Conservation (phyloP, 2,888 invertebrate genomes). For the Sphinx pinastri region DNA sequence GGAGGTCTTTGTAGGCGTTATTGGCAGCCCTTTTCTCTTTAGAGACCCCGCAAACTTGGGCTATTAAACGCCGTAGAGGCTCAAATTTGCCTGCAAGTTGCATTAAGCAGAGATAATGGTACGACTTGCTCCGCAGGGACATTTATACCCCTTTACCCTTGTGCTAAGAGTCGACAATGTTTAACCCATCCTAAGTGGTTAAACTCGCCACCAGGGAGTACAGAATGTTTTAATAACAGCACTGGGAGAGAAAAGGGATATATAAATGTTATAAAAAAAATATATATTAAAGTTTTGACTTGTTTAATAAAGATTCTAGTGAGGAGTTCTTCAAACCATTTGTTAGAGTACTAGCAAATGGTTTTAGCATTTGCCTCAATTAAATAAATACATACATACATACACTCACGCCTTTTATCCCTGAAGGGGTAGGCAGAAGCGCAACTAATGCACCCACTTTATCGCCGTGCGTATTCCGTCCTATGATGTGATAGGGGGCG, state of each 20-base stretch:
- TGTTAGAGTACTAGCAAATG: no score
- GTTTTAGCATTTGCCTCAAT: no score
- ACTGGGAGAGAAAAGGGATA: neutral
- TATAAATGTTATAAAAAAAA: neutral
- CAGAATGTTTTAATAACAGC: conserved; percentile 1
- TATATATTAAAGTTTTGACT: neutral
- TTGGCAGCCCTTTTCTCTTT: conserved; percentile 48
- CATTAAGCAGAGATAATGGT: conserved; percentile 53
- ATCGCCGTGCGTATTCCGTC: no score
- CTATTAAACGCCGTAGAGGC: conserved; percentile 52
- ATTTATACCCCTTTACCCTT: conserved; percentile 27
- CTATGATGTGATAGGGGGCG: no score
- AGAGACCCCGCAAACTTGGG: conserved; percentile 53
- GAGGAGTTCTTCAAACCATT: no score
- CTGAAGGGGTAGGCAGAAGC: no score
- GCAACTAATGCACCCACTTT: no score
- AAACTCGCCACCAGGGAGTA: conserved; percentile 11
- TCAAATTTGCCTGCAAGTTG: conserved; percentile 56
- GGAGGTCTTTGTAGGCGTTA: conserved; percentile 49
- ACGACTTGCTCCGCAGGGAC: conserved; percentile 46
- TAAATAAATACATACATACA: no score
- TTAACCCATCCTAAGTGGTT: conserved; percentile 28
- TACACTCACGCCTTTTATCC: no score
- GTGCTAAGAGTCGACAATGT: conserved; percentile 27
- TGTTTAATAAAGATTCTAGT: no score